Evolutionary conservation across 2,888 invertebrate species (phyloP).

Genomic region (Orthosia cruda): DNA sequence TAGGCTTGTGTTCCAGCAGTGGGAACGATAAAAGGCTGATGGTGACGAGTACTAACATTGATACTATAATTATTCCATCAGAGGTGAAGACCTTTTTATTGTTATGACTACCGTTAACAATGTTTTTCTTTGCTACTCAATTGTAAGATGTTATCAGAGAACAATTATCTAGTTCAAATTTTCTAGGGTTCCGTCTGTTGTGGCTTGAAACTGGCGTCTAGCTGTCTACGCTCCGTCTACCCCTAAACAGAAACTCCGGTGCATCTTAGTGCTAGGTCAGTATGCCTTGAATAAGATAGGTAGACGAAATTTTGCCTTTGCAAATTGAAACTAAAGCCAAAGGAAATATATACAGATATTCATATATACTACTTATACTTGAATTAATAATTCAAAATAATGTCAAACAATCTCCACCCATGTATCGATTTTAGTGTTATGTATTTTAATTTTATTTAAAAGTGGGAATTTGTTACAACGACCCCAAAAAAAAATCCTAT

Average conservation of each 20-base stretch:
- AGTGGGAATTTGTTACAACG: no score
- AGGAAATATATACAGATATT: no score
- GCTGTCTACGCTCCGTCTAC: neutral
- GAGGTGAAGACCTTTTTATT: neutral
- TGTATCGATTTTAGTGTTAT: no score
- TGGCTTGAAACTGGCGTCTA: neutral
- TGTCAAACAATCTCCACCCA: no score
- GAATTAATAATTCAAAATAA: no score
- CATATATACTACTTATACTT: no score
- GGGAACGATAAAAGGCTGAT: no score
- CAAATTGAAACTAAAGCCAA: neutral
- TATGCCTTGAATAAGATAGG: neutral
- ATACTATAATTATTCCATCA: neutral
- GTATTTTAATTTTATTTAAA: no score
- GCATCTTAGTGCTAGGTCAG: no score
- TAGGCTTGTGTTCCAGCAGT: no score
- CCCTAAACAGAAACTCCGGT: neutral
- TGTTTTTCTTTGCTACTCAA: slow-evolving; percentile 12
- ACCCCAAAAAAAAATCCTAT: no score
- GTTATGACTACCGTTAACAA: neutral
- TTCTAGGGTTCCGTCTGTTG: slow-evolving; percentile 8
- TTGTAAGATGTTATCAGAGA: slow-evolving; percentile 24
- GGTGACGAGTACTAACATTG: no score
- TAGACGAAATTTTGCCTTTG: neutral
- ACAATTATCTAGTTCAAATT: slow-evolving; percentile 20